These are phyloP conservation scores for Eretmocerus hayati DNA, from an alignment of 2,888 invertebrate species.

Conservation along the genomic window DNA sequence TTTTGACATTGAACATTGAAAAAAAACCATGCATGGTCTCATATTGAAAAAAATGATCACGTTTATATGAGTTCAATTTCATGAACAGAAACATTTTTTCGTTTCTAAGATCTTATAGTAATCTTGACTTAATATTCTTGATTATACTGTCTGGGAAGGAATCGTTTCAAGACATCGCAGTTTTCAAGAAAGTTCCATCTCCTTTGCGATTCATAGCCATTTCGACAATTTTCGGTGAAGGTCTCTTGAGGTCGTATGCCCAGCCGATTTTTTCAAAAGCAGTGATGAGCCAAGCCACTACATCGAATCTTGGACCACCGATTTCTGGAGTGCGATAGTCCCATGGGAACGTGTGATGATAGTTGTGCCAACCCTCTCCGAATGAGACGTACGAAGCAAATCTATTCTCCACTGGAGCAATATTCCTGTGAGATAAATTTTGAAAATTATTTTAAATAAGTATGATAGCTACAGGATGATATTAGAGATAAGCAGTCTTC, in stretches of 20 bases:
- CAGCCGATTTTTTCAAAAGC: conserved; percentile 41
- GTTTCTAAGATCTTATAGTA: too few species aligned
- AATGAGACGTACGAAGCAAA: conserved; percentile 42
- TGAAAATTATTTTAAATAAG: too few species aligned
- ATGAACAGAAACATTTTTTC: too few species aligned
- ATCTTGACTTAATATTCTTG: too few species aligned
- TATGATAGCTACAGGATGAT: too few species aligned
- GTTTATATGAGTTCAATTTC: too few species aligned
- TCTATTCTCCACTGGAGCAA: conserved; percentile 40
- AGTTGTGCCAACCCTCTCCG: conserved; percentile 54
- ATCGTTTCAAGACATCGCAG: background rate
- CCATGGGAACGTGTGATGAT: conserved; percentile 55
- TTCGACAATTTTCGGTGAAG: conserved; percentile 37
- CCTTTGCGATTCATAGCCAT: conserved; percentile 46
- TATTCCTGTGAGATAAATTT: conserved; percentile 15
- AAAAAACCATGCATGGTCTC: too few species aligned
- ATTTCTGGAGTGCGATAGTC: conserved; percentile 37
- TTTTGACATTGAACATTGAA: too few species aligned
- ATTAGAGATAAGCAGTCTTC: too few species aligned
- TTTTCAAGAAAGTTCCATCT: conserved; percentile 36
- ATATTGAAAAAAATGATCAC: too few species aligned
- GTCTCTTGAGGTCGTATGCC: conserved; percentile 49
- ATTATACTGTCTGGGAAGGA: too few species aligned
- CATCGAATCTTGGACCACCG: conserved; percentile 13
- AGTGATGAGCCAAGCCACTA: conserved; percentile 20